Conservation (phyloP, 2,888 invertebrate genomes). For the Mesoligia furuncula region DNA sequence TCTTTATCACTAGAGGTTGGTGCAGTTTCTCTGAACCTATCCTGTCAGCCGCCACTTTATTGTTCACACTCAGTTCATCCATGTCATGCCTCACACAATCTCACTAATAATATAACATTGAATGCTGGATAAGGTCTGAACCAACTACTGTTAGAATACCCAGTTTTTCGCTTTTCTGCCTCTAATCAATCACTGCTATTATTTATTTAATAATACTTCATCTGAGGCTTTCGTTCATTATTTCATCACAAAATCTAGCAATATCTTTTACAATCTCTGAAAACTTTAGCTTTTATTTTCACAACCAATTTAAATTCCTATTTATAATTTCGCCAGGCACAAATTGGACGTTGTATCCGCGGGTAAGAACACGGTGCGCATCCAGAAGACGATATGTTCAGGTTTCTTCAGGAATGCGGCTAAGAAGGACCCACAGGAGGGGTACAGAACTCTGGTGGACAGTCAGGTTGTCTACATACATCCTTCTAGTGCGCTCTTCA, state of each 20-base stretch:
- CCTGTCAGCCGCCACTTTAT: not conserved
- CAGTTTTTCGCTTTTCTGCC: not conserved
- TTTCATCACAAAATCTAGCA: not conserved
- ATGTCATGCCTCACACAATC: not conserved
- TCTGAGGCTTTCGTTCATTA: not conserved
- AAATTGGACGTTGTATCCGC: constrained; percentile 99
- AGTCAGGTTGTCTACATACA: constrained; percentile 99
- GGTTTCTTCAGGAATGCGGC: constrained; percentile 99
- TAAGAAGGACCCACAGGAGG: constrained; percentile 99
- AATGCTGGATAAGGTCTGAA: not conserved
- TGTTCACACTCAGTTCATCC: not conserved
- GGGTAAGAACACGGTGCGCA: constrained; percentile 97
- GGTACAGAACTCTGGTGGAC: constrained; percentile 99
- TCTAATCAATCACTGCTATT: not conserved
- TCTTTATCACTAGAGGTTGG: not conserved
- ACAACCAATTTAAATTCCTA: not conserved
- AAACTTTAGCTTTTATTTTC: not conserved
- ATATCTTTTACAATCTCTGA: not conserved
- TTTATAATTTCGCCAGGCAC: constrained; percentile 90
- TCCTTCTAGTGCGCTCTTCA: constrained; percentile 99
- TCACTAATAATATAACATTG: not conserved
- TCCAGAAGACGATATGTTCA: constrained; percentile 99
- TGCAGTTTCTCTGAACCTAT: not conserved
- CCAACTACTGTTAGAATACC: not conserved
- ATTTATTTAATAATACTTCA: not conserved